Evolutionary conservation across 2,797 vertebrate genomes (phyloP).

Genomic region (Peromyscus attwateri): DNA sequence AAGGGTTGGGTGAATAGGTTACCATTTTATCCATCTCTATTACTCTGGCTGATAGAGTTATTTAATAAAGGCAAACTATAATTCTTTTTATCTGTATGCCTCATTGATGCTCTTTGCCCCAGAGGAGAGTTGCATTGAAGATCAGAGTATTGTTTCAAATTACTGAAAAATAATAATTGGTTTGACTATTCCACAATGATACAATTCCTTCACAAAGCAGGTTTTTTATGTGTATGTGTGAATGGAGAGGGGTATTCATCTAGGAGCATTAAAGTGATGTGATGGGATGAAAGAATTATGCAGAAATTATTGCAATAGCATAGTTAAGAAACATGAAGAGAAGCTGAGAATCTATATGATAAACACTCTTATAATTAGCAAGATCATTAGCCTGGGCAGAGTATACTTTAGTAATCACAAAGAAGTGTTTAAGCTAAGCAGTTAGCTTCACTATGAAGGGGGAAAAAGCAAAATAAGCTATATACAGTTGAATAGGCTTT

Average conservation of each 20-base stretch:
- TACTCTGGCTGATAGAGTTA: constrained; percentile 88
- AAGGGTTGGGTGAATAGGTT: constrained; percentile 85
- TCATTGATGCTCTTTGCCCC: constrained; percentile 88
- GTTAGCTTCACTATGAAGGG: constrained; percentile 85
- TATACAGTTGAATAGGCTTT: constrained; percentile 91
- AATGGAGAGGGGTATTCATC: constrained; percentile 64
- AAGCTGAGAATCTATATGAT: constrained; percentile 84
- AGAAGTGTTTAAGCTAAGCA: constrained; percentile 89
- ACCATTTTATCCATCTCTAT: constrained; percentile 87
- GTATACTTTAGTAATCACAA: constrained; percentile 88
- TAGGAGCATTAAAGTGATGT: constrained; percentile 71
- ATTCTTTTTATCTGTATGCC: constrained; percentile 88
- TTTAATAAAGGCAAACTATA: constrained; percentile 89
- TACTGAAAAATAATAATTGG: constrained; percentile 89
- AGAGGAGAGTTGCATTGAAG: constrained; percentile 87
- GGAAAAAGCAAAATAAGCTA: constrained; percentile 86
- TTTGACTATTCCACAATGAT: constrained; percentile 79
- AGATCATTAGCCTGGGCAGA: constrained; percentile 89
- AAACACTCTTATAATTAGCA: constrained; percentile 91
- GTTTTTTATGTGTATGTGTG: accelerated
- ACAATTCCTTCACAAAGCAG: constrained; percentile 56
- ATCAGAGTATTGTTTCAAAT: constrained; percentile 90
- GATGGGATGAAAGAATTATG: constrained; percentile 53
- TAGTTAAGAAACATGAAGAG: constrained; percentile 79
- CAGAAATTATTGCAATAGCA: constrained; percentile 82